Base-by-base conservation (phyloP, 2,888 invertebrate species). In the Acanthosoma haemorrhoidale region DNA sequence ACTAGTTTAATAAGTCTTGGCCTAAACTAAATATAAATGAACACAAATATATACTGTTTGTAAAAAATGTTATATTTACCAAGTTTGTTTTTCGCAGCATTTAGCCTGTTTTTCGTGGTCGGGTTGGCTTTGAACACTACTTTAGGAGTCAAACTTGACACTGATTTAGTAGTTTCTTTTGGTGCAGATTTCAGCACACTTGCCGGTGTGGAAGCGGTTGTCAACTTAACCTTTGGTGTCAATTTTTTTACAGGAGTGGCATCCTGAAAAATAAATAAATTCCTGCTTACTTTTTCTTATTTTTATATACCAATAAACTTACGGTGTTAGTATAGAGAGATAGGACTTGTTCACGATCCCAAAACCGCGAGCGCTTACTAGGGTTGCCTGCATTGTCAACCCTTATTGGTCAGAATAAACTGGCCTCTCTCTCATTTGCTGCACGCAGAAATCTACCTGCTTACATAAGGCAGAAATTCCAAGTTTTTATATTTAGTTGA, bases 171-270 rank as follows among this genome's bases (percentile, higher is more conserved):
- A 9, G 73, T 71, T 4, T 73, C 72, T 34, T 73, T 72, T 6
- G 67, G 69, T 57, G 74, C 73, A 61, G 74, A 75, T 11, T 71
- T 73, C 25, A 68, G 70, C n/a, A n/a, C n/a, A n/a, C 57, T 73
- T 60, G 74, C 74, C 64, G 70, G 74, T 68, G 57, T 74, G 34
- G 75, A 16, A 11, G 51, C 13, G n/a, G 51, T 51, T 25, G 51
- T 51, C 51, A 74, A 73, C 69, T 76, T 71, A 2, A 75, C 68
- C 60, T 78, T 76, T 8, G 78, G 74, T 38, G 78, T 75, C n/a
- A 73, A 71, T n/a, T 72, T 73, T 18, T 71, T 67, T 29, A 67
- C 34, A 6, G 58, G 36, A 25, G 43, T 66, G n/a, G 39, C 64
- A 39, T 39, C 64, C 38, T 64, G 3, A 38, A 36, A 16, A 64